A percentile compares a stretch with the other conserved stretches of the same genome.
phyloP scores from a whole-genome alignment of 2,113 vertebrate genomes.

The Triplophysa dalaica region DNA sequence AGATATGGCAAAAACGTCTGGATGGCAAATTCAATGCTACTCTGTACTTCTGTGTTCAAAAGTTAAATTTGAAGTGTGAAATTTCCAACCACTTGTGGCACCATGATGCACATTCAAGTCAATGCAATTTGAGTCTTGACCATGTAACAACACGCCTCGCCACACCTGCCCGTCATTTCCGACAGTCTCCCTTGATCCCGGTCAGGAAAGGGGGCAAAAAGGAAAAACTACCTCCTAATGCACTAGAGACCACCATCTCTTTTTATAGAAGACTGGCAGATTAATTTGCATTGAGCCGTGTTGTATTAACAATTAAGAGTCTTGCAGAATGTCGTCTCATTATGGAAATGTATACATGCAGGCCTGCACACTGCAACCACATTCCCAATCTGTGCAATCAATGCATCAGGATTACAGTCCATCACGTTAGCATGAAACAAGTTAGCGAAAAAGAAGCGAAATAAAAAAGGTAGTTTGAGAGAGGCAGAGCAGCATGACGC shows the following conservation, averaged over 20 bases:
- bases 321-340: slow-evolving; percentile 31
- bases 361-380: not conserved
- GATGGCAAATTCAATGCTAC: not conserved
- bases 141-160: too few relatives aligned
- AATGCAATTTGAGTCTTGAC: too few relatives aligned
- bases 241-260: slow-evolving; percentile 23
- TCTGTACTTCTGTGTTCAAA: not conserved
- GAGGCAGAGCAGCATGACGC: slow-evolving; percentile 34
- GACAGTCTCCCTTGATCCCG: not conserved
- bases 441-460: not conserved
- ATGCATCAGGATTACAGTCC: not conserved
- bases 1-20: not conserved
- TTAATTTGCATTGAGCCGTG: slow-evolving; percentile 20
- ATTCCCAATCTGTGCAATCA: slow-evolving; percentile 4
- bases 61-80: too few relatives aligned
- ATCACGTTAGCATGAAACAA: not conserved
- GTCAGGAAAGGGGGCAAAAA: not conserved
- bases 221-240: not conserved
- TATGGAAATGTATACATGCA: slow-evolving; percentile 35
- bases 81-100: too few relatives aligned
- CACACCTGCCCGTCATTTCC: not conserved
- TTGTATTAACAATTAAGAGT: slow-evolving; percentile 19
- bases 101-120: too few relatives aligned
- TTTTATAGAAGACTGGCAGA: not conserved
- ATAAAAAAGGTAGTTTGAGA: not conserved